Conservation (phyloP, 1,140 invertebrate species). For the Neodiprion fabricii region DNA sequence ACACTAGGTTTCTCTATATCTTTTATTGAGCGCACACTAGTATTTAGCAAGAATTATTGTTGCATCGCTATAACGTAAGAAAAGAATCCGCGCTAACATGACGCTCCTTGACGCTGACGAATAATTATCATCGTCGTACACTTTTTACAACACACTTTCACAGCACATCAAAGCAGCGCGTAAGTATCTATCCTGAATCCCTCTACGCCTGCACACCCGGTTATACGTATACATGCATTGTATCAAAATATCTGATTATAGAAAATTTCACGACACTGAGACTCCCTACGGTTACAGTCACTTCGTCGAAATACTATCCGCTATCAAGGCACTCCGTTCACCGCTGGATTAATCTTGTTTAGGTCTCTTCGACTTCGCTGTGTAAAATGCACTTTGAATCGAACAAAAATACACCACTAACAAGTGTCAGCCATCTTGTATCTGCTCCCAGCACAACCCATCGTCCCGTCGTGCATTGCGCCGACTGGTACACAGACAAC, state of each 20-base stretch:
- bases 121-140: constrained; percentile 33
- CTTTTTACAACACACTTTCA: constrained; percentile 37
- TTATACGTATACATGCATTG: constrained; percentile 28
- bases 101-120: constrained; percentile 32
- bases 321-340: constrained; percentile 38
- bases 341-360: background rate
- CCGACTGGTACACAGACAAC: background rate
- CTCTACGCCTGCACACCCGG: too few species aligned
- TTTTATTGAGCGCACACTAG: too few species aligned
- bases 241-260: constrained; percentile 26
- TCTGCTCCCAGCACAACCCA: constrained; percentile 37
- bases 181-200: background rate
- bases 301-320: background rate
- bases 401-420: constrained; percentile 55
- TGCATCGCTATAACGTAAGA: constrained; percentile 47
- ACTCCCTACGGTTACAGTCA: constrained; percentile 11
- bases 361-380: background rate
- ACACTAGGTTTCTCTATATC: too few species aligned
- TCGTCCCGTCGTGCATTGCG: constrained; percentile 40
- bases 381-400: constrained; percentile 40
- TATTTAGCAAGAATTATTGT: constrained; percentile 20
- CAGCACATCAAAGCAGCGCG: constrained; percentile 40
- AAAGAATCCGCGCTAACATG: constrained; percentile 44
- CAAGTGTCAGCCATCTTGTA: constrained; percentile 60
- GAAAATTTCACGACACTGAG: constrained; percentile 18